These are phyloP conservation scores for Lithobates pipiens DNA, from an alignment of 2,797 vertebrate species.

Conservation along the genomic window DNA sequence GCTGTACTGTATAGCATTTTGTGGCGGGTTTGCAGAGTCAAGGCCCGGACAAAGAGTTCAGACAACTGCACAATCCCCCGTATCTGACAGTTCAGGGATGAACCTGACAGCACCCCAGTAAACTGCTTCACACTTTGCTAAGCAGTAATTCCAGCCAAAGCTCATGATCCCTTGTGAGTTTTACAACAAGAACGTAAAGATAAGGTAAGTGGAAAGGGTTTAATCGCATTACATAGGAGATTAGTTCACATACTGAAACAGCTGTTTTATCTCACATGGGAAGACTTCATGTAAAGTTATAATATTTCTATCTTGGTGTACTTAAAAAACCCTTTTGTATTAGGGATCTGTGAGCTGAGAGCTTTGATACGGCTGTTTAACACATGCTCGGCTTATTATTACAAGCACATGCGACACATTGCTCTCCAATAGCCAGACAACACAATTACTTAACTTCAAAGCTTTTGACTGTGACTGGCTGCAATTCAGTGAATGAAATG, in stretches of 20 bases:
- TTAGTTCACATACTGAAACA: neutral
- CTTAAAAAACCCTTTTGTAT: slow-evolving; percentile 39
- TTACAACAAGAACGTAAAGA: neutral
- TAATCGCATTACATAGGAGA: neutral
- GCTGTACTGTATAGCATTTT: no score
- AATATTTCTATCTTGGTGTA: slow-evolving; percentile 39
- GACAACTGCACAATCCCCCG: no score
- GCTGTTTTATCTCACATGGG: neutral
- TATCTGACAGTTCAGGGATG: no score
- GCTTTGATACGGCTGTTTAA: slow-evolving; percentile 55
- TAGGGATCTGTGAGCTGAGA: slow-evolving; percentile 9
- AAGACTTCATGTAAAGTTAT: slow-evolving; percentile 18
- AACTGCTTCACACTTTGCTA: neutral
- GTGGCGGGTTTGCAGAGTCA: no score
- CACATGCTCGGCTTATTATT: slow-evolving; percentile 47
- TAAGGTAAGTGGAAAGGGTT: slow-evolving; percentile 3
- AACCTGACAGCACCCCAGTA: neutral
- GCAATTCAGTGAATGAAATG: slow-evolving; percentile 40
- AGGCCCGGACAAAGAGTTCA: no score
- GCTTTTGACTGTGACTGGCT: slow-evolving; percentile 27
- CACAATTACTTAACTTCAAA: slow-evolving; percentile 56
- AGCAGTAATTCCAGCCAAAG: neutral
- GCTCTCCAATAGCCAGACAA: slow-evolving; percentile 42
- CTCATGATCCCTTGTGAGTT: neutral
- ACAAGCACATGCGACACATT: slow-evolving; percentile 38